Base-by-base conservation (phyloP, 2,113 vertebrate species). In the Pterocles gutturalis region DNA sequence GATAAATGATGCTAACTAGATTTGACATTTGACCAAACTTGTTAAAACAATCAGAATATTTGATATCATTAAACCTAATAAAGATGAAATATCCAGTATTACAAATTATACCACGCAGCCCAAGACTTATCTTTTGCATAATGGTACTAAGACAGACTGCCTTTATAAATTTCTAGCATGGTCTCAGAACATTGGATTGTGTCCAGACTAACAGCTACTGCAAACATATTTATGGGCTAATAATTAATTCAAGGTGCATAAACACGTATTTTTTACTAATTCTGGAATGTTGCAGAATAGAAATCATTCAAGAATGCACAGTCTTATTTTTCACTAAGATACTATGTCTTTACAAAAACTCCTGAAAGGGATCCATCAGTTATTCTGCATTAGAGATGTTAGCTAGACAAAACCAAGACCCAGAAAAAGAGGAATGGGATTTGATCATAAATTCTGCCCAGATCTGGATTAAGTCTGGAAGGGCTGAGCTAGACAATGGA, bases 1-100 rank as follows among this genome's bases (percentile, higher is more conserved):
- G 88, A 89, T 94, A 90, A 92, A 29, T 57, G 69, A 55, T 34
- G 22, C 38, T 92, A 93, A 94, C 33, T 78, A 38, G 48, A 65
- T 61, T 67, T 91, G 92, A 87, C 57, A 64, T 84, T 92, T 82
- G 51, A 87, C 66, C 43, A 61, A 64, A 49, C 45, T 89, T 78
- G 80, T 84, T 92, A 62, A 80, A 95, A 83, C 54, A 87, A 93
- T 78, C 29, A 22, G 82, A 90, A 81, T 46, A 82, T 70, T 73
- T 90, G 72, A 33, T 81, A 77, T 11, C 34, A 75, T 90, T 87
- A 90, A 93, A n/a, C 24, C 33, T 84, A 92, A 92, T 81, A 67
- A 87, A 92, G 72, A 93, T 90, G 4, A 87, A 97, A 67, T 31
- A 71, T 14, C 65, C 41, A 69, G 21, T 46, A 48, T 53, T 84